Evolutionary conservation across 2,113 vertebrate species (phyloP).

Genomic region (Elephantulus edwardii): DNA sequence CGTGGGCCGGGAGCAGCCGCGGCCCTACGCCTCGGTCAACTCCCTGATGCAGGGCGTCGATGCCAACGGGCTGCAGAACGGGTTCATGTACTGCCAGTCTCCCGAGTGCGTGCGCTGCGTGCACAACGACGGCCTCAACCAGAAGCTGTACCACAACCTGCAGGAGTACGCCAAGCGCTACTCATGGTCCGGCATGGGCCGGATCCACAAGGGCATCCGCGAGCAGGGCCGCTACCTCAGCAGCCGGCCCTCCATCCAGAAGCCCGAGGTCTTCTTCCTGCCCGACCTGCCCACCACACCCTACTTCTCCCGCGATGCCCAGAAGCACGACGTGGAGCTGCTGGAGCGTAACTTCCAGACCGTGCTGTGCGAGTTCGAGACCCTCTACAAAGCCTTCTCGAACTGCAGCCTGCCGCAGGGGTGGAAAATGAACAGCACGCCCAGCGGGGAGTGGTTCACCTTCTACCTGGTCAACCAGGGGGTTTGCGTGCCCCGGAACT

Average conservation of each 20-base stretch:
- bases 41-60: conserved; percentile 83
- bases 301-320: conserved; percentile 96
- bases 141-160: conserved; percentile 96
- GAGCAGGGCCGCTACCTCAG: conserved; percentile 93
- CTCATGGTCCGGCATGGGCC: conserved; percentile 98
- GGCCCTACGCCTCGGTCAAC: conserved; percentile 83
- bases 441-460: conserved; percentile 96
- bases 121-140: conserved; percentile 92
- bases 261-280: conserved; percentile 97
- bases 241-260: conserved; percentile 94
- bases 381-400: conserved; percentile 92
- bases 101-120: conserved; percentile 92
- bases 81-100: conserved; percentile 92
- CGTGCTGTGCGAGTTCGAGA: conserved; percentile 95
- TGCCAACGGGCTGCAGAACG: conserved; percentile 89
- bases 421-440: conserved; percentile 95
- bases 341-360: conserved; percentile 95
- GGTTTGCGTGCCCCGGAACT: conserved; percentile 93
- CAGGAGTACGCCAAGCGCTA: conserved; percentile 99
- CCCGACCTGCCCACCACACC: conserved; percentile 93
- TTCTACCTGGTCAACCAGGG: conserved; percentile 98
- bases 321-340: conserved; percentile 97
- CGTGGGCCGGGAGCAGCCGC: conserved; percentile 94
- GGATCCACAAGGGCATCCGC: conserved; percentile 96
- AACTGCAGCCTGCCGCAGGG: conserved; percentile 93